A percentile compares a stretch with the other conserved stretches of the same genome.
Evolutionary conservation across 2,888 invertebrate species (phyloP).

Genomic region (Phortica magna): DNA sequence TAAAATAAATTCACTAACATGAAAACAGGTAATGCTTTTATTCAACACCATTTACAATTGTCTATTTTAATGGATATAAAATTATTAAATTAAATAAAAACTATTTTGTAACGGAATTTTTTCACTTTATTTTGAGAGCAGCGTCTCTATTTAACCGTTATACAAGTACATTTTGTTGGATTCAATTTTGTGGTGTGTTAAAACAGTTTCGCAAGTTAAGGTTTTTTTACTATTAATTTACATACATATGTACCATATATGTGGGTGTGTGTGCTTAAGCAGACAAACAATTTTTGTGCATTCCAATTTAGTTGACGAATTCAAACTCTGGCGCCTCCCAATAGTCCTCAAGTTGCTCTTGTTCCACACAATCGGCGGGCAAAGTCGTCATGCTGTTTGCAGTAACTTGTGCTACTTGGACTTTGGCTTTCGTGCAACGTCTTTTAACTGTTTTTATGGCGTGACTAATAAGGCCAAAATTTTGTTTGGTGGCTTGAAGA

Average conservation of each 20-base stretch:
- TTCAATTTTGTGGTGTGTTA: background rate
- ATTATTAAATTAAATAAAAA: background rate
- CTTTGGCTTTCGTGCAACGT: conserved; percentile 21
- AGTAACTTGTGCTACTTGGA: background rate
- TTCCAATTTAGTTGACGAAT: conserved; percentile 41
- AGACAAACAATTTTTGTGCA: background rate
- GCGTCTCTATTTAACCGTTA: too few relatives aligned
- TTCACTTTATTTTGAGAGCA: too few relatives aligned
- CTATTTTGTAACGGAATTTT: background rate
- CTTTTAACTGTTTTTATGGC: conserved; percentile 46
- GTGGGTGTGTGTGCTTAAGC: background rate
- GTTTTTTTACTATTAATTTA: too few relatives aligned
- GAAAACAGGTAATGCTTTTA: too few relatives aligned
- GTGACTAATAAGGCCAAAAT: too few relatives aligned
- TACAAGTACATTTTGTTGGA: too few relatives aligned
- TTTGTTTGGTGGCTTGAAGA: background rate
- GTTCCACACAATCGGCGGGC: background rate
- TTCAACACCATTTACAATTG: too few relatives aligned
- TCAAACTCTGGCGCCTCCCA: conserved; percentile 41
- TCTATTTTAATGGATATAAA: too few relatives aligned
- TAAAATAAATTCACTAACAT: background rate
- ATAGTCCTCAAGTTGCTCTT: background rate
- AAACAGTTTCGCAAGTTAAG: background rate
- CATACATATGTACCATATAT: too few relatives aligned
- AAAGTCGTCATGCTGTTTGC: background rate